A percentile compares a stretch with the other conserved stretches of the same genome.
Evolutionary conservation across 1,140 invertebrate genomes (phyloP).

Genomic region (Drosophila miranda): DNA sequence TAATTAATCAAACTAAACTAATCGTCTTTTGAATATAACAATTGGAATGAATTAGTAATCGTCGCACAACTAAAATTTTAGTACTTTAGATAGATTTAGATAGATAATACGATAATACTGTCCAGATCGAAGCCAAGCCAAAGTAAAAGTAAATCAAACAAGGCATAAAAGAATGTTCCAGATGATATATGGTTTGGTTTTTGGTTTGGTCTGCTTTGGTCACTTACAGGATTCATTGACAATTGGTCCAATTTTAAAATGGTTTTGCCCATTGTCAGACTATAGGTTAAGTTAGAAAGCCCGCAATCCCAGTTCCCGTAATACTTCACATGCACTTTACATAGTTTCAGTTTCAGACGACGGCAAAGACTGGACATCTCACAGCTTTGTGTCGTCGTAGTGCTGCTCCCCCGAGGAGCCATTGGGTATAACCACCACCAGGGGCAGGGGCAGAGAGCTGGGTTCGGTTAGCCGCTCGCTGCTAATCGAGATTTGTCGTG

Average conservation of each 20-base stretch:
- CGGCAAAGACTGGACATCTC: conserved; percentile 24
- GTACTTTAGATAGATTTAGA: conserved; percentile 6
- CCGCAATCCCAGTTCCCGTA: not conserved
- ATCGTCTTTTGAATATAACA: conserved; percentile 24
- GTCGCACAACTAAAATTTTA: conserved; percentile 42
- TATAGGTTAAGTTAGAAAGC: conserved; percentile 17
- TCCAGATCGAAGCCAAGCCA: conserved; percentile 30
- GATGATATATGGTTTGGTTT: conserved; percentile 28
- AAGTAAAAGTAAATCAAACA: conserved; percentile 39
- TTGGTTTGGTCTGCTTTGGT: conserved; percentile 22
- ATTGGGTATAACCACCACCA: conserved; percentile 79
- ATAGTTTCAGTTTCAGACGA: not conserved
- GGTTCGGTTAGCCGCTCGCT: conserved; percentile 59
- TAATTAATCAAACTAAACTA: conserved; percentile 31
- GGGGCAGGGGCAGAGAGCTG: conserved; percentile 54
- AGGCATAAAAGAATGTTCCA: conserved; percentile 4
- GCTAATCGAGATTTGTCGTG: conserved; percentile 58
- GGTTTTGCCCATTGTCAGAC: conserved; percentile 34
- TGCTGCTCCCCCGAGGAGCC: conserved; percentile 41
- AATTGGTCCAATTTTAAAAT: conserved; percentile 31
- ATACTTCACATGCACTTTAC: conserved; percentile 18
- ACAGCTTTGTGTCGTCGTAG: conserved; percentile 77
- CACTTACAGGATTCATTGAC: not conserved
- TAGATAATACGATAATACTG: conserved; percentile 15
- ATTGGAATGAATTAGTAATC: conserved; percentile 50